These are phyloP conservation scores for Oplegnathus fasciatus DNA, from an alignment of 2,113 vertebrate species.

Conservation along the genomic window DNA sequence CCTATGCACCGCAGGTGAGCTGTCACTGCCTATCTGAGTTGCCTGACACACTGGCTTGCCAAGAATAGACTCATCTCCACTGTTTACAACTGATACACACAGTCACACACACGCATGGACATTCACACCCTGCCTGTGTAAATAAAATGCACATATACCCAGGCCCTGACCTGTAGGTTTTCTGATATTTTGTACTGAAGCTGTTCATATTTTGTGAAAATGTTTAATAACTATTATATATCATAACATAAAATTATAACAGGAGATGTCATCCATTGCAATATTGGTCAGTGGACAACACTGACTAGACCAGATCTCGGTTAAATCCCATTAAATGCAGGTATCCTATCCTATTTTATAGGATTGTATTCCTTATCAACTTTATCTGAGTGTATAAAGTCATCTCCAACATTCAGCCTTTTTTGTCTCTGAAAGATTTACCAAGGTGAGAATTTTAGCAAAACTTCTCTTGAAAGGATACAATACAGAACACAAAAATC, in stretches of 20 bases:
- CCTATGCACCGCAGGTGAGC: constrained; percentile 78
- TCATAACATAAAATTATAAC: not conserved
- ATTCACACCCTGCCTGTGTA: constrained; percentile 40
- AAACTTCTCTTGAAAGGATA: not conserved
- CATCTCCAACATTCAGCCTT: not conserved
- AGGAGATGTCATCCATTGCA: not conserved
- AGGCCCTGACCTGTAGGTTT: not conserved
- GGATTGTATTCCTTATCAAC: not conserved
- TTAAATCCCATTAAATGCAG: not conserved
- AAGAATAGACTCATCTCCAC: constrained; percentile 55
- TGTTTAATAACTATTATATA: not conserved
- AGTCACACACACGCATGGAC: constrained; percentile 20
- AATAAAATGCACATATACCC: constrained; percentile 29
- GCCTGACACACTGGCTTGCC: constrained; percentile 57
- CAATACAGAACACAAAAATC: too few species aligned
- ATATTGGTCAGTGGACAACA: not conserved
- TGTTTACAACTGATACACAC: constrained; percentile 55
- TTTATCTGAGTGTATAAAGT: not conserved
- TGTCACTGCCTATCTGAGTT: constrained; percentile 75
- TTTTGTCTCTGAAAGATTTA: not conserved
- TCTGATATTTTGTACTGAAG: not conserved
- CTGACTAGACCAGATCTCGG: not conserved
- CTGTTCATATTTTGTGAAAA: not conserved
- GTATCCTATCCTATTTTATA: too few species aligned
- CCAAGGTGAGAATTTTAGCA: not conserved